Percentiles rank a stretch among this genome's conserved stretches.
Evolutionary conservation across 2,797 vertebrate genomes (phyloP).

Genomic region (Centropyge bicolor): DNA sequence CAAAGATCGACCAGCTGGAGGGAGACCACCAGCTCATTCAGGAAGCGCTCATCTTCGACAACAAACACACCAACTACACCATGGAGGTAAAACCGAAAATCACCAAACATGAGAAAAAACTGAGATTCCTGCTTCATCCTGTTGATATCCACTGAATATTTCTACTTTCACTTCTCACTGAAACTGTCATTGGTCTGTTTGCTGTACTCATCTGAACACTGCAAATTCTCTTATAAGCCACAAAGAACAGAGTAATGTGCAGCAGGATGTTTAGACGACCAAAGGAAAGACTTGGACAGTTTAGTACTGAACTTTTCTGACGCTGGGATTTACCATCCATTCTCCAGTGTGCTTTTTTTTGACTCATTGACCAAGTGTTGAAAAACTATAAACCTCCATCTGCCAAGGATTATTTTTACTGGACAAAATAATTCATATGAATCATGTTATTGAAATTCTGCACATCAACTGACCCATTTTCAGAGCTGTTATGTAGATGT

Average conservation of each 20-base stretch:
- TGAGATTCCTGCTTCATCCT: not conserved
- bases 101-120: not conserved
- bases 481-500: constrained; percentile 23
- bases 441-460: constrained; percentile 27
- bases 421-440: constrained; percentile 32
- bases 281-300: constrained; percentile 4
- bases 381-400: constrained; percentile 8
- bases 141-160: not conserved
- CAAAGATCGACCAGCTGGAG: constrained; percentile 98
- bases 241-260: constrained; percentile 15
- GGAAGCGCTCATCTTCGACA: constrained; percentile 98
- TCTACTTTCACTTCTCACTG: not conserved
- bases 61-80: constrained; percentile 99
- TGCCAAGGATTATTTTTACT: constrained; percentile 41
- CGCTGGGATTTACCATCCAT: constrained; percentile 3
- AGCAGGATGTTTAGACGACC: constrained; percentile 5
- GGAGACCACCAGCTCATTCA: constrained; percentile 97
- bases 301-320: constrained; percentile 20
- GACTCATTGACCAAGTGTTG: constrained; percentile 19
- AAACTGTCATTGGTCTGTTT: not conserved
- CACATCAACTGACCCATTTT: constrained; percentile 25
- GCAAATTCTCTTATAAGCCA: constrained; percentile 13
- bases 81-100: constrained; percentile 90
- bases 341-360: constrained; percentile 15
- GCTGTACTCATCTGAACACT: not conserved